Evolutionary conservation across 2,888 invertebrate genomes (phyloP), one percentile per base, ranked within the genome.

Genomic region (Gandaritis pyraliata): DNA sequence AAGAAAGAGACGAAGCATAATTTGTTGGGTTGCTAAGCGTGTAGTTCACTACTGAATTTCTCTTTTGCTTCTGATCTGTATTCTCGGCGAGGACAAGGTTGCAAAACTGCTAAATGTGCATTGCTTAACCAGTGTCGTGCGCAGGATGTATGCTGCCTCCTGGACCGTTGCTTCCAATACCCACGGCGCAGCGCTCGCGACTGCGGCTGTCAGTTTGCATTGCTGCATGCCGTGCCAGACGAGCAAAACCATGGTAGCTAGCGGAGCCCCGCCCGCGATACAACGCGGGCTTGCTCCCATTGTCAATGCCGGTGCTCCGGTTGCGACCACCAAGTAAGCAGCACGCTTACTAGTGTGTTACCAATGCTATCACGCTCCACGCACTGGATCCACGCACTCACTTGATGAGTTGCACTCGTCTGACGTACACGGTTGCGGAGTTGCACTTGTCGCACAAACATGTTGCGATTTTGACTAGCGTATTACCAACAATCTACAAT

Each of bases 121-220:
- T 92, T 87, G 93, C 93, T 82, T 82, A 87, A 87, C 78, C 78
- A 77, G 81, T 88, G 81, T 88, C 86, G 86, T 87, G 86, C 92
- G 93, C 92, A 95, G 94, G 95, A 96, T 92, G 96, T 96, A 86
- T 97, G 96, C 95, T 96, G 97, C 88, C 93, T 96, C 75, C 95
- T 97, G 94, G 96, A 96, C 92, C 95, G 95, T 93, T 97, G 97
- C 95, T 97, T 97, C 95, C 96, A 95, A 93, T 96, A 96, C 90
- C 95, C 96, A 74, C 94, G 96, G 79, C 94, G 96, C 85, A 93
- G 94, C 86, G 94, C 95, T 74, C 95, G 97, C 85, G 97, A 97
- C 90, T 97, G 97, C 88, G 96, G 96, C 92, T 97, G 97, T 94
- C 96, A 97, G 92, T 97, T 97, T 93, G 97, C 97, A 81, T 94